Base-by-base conservation (phyloP, 2,888 invertebrate genomes). In the Mycogona germanica region DNA sequence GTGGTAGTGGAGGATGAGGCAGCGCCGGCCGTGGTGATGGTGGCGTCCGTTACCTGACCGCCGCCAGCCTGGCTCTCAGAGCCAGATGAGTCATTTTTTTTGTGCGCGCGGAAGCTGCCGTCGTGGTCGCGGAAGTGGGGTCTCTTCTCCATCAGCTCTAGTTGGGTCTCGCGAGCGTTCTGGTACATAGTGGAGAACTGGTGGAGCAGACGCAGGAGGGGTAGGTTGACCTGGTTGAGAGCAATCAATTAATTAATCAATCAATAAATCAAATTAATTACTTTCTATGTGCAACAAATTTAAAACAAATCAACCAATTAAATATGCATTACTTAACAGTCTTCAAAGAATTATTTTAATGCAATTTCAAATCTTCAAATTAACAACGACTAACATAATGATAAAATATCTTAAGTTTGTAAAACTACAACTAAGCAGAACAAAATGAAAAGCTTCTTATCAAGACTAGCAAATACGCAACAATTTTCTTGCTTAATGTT, bases 161-260 rank as follows among this genome's bases (percentile, higher is more conserved):
- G 82, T 67, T 91, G 88, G 0, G 93, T 93, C 67, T 93, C 91
- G 67, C 91, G 88, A 1, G 95, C 91, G 68, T 93, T 95, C 71
- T 92, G 91, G 71, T 93, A 92, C 92, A 96, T 93, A 66, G 91
- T 93, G 64, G 87, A 87, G 66, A 96, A 93, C 74, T 96, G 96
- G 72, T 96, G 93, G 55, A 95, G 75, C 50, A 96, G 76, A 49
- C 96, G 75, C 44, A 96, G 72, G 35, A 96, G 73, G 0, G 95
- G 93, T 93, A 96, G 93, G 70, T 96, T 96, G 1, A 96, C 81
- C 79, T 80, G 51, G 14, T 23, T 14, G 21, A 28, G 7, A 5
- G n/a, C n/a, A n/a, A n/a, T n/a, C n/a, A n/a, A n/a, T n/a, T n/a
- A n/a, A n/a, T n/a, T n/a, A n/a, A 53, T 41, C 19, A n/a, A n/a